A percentile compares a stretch with the other conserved stretches of the same genome.
Conservation (phyloP, 2,797 vertebrate species). For the Pteronotus mesoamericanus region DNA sequence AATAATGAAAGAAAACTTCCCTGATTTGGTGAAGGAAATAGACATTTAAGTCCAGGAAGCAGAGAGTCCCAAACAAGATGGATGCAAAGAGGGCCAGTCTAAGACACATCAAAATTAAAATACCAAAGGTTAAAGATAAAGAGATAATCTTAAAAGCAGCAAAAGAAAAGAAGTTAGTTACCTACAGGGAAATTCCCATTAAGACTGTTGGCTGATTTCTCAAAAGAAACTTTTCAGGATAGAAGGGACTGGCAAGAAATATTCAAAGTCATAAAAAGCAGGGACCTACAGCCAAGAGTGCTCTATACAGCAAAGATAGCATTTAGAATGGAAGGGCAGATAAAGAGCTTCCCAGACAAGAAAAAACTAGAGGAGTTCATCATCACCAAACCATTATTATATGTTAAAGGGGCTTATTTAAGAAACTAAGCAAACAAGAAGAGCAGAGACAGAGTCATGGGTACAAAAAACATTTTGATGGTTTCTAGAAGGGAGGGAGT, state of each 20-base stretch:
- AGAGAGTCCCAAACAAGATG: background rate
- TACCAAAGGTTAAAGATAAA: background rate
- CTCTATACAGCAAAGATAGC: background rate
- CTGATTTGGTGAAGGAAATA: background rate
- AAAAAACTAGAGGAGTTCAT: background rate
- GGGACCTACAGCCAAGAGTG: background rate
- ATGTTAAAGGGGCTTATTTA: background rate
- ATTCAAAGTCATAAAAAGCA: background rate
- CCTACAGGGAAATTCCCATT: background rate
- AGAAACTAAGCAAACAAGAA: background rate
- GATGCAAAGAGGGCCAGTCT: background rate
- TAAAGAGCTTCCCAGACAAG: background rate
- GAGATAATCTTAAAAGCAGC: background rate
- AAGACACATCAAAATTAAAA: background rate
- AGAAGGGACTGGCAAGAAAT: background rate
- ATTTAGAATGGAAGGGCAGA: background rate
- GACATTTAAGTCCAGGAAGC: background rate
- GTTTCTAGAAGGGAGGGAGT: too few species aligned
- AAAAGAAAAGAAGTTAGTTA: background rate
- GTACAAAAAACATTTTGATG: too few species aligned
- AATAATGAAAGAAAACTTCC: background rate
- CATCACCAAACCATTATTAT: background rate
- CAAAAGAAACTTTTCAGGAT: background rate
- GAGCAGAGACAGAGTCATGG: too few species aligned
- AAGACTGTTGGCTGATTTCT: background rate